Base-by-base conservation (phyloP, 2,797 vertebrate species). In the Coluber constrictor region DNA sequence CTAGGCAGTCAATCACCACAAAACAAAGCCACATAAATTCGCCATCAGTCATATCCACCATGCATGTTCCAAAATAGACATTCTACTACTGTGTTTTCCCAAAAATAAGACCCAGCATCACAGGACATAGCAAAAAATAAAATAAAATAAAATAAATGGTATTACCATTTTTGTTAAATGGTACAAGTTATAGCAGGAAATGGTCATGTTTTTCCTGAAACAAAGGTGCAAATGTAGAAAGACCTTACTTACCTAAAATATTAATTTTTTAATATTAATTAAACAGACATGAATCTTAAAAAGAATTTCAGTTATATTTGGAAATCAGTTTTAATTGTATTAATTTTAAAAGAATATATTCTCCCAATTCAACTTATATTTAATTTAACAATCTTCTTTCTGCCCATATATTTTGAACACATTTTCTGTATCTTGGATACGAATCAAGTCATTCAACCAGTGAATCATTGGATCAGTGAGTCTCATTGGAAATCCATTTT, bases 401-500 rank as follows among this genome's bases (percentile, higher is more conserved):
- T 91, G 9, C 10, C 61, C 89, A 63, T 89, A 90, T 93, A 88
- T 94, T 95, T 90, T 94, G 54, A 90, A 95, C 70, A 90, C 94
- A 89, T 93, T 15, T 91, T 56, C 60, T 94, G 92, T 93, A 94
- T 25, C 56, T 94, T 92, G 94, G 11, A 90, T 93, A 59, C 94
- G 92, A 94, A 90, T 86, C 3, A 12, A 70, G 83, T 95, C 94
- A 96, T 96, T 96, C 95, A 95, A 91, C 90, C 93, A 86, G 88
- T 94, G 94, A 96, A 43, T 96, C 95, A 96, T 88, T 94, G 86
- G 55, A 92, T 92, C 90, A 91, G 88, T 92, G 92, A 87, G 91
- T 88, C 96, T 90, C 93, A 88, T 32, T 96, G 94, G 96, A 96
- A 97, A 96, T 95, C 92, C 91, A 92, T 96, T 90, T 95, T 91